Evolutionary conservation across 2,113 vertebrate genomes (phyloP).

Genomic region (Numida meleagris): DNA sequence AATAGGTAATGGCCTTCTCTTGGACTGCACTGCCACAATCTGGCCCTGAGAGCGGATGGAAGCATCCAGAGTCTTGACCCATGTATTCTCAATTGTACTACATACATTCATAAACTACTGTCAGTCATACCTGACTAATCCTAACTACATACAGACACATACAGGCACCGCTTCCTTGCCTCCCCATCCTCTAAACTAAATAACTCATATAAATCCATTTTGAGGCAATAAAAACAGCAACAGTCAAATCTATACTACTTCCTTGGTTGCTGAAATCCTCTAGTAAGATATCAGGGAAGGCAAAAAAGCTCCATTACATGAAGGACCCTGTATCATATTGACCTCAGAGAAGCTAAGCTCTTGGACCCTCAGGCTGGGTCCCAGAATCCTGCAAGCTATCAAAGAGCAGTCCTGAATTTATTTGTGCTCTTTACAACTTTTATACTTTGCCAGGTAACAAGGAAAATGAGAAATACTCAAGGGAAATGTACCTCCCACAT

Average conservation of each 20-base stretch:
- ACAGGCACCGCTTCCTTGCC: rapidly evolving
- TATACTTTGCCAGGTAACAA: background rate
- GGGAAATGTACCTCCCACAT: background rate
- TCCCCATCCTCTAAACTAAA: rapidly evolving
- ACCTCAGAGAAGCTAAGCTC: background rate
- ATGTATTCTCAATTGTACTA: background rate
- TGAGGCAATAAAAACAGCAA: background rate
- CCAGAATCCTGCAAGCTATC: background rate
- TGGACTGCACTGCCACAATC: background rate
- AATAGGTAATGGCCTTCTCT: background rate
- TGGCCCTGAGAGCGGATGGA: background rate
- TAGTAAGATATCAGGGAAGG: background rate
- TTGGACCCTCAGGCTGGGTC: background rate
- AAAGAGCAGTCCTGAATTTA: background rate
- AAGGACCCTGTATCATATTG: background rate
- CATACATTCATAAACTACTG: background rate
- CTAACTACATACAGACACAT: background rate
- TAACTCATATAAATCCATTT: background rate
- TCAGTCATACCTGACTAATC: background rate
- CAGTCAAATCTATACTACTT: background rate
- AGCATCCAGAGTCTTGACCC: background rate
- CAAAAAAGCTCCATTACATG: background rate
- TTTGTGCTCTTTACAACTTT: background rate
- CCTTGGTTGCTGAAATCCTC: background rate
- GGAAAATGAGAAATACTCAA: background rate